phyloP scores from a whole-genome alignment of 1,140 invertebrate genomes.

The Listronotus oregonensis region DNA sequence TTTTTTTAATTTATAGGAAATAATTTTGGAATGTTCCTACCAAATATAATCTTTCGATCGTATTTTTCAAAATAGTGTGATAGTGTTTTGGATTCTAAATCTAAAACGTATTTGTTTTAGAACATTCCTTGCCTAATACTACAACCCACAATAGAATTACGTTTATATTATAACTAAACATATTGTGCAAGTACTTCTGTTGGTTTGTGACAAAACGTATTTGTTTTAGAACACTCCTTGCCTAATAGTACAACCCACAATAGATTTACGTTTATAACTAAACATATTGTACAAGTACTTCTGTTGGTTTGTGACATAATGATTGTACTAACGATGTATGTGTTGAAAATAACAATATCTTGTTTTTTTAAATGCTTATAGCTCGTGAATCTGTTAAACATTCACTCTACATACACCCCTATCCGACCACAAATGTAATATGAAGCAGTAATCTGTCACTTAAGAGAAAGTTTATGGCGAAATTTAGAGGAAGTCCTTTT shows the following conservation, averaged over 20 bases:
- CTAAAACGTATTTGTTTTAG: not conserved
- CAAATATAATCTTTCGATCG: conserved; percentile 20
- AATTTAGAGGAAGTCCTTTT: too few relatives aligned
- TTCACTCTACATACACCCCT: too few relatives aligned
- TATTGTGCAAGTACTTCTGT: conserved; percentile 33
- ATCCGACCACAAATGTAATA: too few relatives aligned
- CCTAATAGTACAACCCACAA: not conserved
- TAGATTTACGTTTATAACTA: conserved; percentile 8
- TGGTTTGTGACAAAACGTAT: not conserved
- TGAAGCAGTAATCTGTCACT: too few relatives aligned
- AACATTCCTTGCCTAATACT: conserved; percentile 5
- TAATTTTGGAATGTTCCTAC: conserved; percentile 25
- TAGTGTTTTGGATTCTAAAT: not conserved
- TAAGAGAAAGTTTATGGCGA: too few relatives aligned
- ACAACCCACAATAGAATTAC: not conserved
- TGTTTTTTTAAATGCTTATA: too few relatives aligned
- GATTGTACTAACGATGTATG: too few relatives aligned
- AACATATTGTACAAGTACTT: conserved; percentile 33
- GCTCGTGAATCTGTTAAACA: too few relatives aligned
- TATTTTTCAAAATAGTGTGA: conserved; percentile 12
- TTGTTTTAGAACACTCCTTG: conserved; percentile 6
- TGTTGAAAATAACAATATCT: too few relatives aligned
- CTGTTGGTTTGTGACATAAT: not conserved
- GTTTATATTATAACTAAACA: conserved; percentile 19
- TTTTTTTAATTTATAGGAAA: conserved; percentile 27